Base-by-base conservation (phyloP, 2,797 vertebrate genomes). In the Holocentrus rufus region DNA sequence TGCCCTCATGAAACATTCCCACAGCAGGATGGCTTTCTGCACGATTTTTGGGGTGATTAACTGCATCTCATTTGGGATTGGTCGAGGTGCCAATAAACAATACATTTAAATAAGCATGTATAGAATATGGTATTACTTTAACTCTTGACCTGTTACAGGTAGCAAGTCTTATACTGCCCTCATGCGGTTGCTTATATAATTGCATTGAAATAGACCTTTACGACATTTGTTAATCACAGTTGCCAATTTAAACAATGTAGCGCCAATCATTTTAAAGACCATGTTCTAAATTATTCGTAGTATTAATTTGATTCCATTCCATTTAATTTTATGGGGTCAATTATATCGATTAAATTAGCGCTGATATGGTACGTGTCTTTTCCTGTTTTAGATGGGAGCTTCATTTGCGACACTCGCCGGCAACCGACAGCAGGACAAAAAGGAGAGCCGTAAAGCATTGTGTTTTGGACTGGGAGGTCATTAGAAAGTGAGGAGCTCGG, bases 391-490 rank as follows among this genome's bases (percentile, higher is more conserved):
- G 39, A 42, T 3, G 39, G 13, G 3, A 11, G 39, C 27, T 5
- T 2, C 1, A 5, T 90, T 91, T 89, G 88, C 90, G 89, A 88
- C 89, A 85, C 15, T 11, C 80, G 0, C 18, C 36, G 50, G 31
- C 25, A 23, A 62, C 17, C 5, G 9, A 47, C 85, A 84, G 56
- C 76, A 88, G 81, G 49, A 58, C 61, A 6, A 44, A 50, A 8
- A 78, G 79, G 57, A 74, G 76, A 77, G 90, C 90, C 93, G 94
- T 91, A 94, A 95, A 93, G 80, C 72, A 81, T 27, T 13, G 85
- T 94, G 92, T 93, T 94, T 93, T 90, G 89, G 79, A 79, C 68
- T 67, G 87, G 93, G 94, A 95, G 94, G 94, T 95, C 94, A 95
- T 94, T 93, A 80, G 93, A 94, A 94, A 95, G 93, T 93, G 93